These are phyloP conservation scores for Hydriomena furcata DNA, from an alignment of 2,888 invertebrate genomes.

Conservation along the genomic window DNA sequence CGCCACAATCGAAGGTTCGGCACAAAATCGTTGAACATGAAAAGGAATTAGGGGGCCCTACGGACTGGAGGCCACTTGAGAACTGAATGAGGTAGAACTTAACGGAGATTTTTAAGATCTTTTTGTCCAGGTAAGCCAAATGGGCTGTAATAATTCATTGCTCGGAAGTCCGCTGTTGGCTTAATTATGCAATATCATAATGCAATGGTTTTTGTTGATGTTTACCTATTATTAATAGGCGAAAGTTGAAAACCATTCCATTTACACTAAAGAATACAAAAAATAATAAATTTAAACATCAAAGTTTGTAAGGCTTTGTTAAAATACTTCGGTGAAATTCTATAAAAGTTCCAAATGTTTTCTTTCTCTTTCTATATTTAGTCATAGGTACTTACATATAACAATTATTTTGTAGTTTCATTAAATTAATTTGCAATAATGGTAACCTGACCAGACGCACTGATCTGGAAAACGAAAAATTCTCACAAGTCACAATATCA, in stretches of 20 bases:
- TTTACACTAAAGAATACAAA: too few relatives aligned
- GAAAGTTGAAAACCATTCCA: too few relatives aligned
- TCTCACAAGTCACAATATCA: conserved; percentile 44
- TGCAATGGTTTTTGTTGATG: neutral
- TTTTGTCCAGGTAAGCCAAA: conserved; percentile 73
- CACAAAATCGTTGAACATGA: conserved; percentile 67
- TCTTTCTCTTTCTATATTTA: too few relatives aligned
- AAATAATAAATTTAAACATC: too few relatives aligned
- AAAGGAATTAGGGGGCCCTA: conserved; percentile 72
- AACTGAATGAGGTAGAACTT: conserved; percentile 69
- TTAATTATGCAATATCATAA: conserved; percentile 11
- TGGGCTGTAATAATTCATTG: conserved; percentile 68
- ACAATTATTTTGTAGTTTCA: too few relatives aligned
- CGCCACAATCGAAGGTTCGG: conserved; percentile 70
- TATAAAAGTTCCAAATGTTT: too few relatives aligned
- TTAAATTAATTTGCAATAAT: neutral
- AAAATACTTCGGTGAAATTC: too few relatives aligned
- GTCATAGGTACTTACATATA: too few relatives aligned
- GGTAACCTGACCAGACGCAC: conserved; percentile 1
- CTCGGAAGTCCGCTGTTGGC: conserved; percentile 47
- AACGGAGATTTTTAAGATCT: conserved; percentile 70
- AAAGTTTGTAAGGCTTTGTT: too few relatives aligned
- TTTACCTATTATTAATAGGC: neutral
- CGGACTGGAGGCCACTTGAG: conserved; percentile 69
- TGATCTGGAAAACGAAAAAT: conserved; percentile 21